A percentile compares a stretch with the other conserved stretches of the same genome.
phyloP scores from a whole-genome alignment of 2,888 invertebrate genomes.

The Hylaea fasciaria region DNA sequence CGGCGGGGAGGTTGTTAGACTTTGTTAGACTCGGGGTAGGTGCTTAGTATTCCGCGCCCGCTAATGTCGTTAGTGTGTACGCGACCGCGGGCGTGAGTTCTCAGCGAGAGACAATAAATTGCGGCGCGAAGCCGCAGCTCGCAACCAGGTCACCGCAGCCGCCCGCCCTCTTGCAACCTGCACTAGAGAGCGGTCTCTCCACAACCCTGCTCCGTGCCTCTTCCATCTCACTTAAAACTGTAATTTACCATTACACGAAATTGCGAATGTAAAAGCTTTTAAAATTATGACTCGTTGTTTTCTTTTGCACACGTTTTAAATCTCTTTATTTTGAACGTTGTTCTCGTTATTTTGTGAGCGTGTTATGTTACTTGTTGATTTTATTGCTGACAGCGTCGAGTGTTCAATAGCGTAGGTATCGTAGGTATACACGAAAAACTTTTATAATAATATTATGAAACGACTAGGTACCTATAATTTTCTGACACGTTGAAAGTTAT shows the following conservation, averaged over 20 bases:
- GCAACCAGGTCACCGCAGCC: slow-evolving; percentile 64
- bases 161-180: slow-evolving; percentile 27
- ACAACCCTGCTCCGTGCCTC: slow-evolving; percentile 46
- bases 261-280: slow-evolving; percentile 49
- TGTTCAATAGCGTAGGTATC: slow-evolving; percentile 18
- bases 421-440: neutral
- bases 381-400: slow-evolving; percentile 18
- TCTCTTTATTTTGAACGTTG: slow-evolving; percentile 36
- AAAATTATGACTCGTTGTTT: slow-evolving; percentile 46
- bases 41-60: slow-evolving; percentile 39
- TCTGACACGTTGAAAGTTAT: too few relatives aligned
- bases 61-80: slow-evolving; percentile 46
- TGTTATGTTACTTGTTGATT: slow-evolving; percentile 30
- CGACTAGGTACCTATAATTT: too few relatives aligned
- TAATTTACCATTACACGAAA: slow-evolving; percentile 51
- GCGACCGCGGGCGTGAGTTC: slow-evolving; percentile 57
- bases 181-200: slow-evolving; percentile 38
- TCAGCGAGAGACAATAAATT: slow-evolving; percentile 73
- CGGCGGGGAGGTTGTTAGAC: slow-evolving; percentile 19
- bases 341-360: slow-evolving; percentile 27
- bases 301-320: slow-evolving; percentile 45
- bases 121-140: slow-evolving; percentile 61
- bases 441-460: neutral
- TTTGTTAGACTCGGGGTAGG: slow-evolving; percentile 10
- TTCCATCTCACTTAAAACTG: slow-evolving; percentile 56